Percentiles rank a stretch among this genome's conserved stretches.
phyloP scores from a whole-genome alignment of 2,113 vertebrate species.

The Leptocoma aspasia region DNA sequence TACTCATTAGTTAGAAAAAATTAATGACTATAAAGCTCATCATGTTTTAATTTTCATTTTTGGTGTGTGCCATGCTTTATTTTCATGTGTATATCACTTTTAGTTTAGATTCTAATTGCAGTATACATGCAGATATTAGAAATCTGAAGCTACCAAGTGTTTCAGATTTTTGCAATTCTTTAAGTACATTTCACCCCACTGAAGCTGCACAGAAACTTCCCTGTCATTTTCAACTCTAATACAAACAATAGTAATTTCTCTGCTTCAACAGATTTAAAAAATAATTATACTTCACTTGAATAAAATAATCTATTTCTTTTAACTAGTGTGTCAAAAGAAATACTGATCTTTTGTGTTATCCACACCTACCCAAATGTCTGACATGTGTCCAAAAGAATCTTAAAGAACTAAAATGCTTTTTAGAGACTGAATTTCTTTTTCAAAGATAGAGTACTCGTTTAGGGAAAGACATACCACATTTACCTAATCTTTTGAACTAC shows the following conservation, averaged over 20 bases:
- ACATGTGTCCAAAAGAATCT: neutral
- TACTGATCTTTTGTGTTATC: neutral
- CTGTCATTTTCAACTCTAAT: neutral
- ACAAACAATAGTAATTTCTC: conserved; percentile 18
- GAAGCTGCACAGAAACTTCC: neutral
- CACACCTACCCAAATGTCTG: neutral
- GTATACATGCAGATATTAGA: neutral
- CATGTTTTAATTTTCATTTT: neutral
- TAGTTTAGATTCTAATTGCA: neutral
- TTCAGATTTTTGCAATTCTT: neutral
- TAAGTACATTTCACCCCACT: neutral
- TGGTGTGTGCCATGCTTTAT: neutral
- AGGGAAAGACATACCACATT: neutral
- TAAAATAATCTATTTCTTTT: neutral
- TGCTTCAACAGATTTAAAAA: conserved; percentile 17
- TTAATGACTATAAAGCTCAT: neutral
- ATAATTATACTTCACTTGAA: neutral
- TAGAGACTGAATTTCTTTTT: neutral
- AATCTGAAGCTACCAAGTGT: neutral
- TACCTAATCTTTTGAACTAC: neutral
- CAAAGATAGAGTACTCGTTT: neutral
- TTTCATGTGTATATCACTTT: neutral
- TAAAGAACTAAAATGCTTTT: neutral
- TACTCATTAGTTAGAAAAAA: neutral
- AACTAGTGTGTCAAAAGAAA: neutral